phyloP scores from a whole-genome alignment of 2,888 invertebrate genomes.

The Pollenia labialis region DNA sequence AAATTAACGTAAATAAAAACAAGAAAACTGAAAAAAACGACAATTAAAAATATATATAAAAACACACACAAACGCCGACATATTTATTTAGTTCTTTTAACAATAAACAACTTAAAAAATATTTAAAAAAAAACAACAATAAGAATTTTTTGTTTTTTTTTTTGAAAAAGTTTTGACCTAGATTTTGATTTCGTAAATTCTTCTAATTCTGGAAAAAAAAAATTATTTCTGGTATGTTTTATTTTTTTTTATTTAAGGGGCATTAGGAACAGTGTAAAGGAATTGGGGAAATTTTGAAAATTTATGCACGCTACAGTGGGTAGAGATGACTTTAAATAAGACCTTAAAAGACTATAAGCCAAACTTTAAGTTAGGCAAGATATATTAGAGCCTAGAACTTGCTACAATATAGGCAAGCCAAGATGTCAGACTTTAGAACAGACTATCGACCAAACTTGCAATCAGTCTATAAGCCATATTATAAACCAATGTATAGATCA shows the following conservation, averaged over 20 bases:
- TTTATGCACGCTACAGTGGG: constrained; percentile 13
- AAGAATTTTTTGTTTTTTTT: neutral
- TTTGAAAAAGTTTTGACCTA: constrained; percentile 65
- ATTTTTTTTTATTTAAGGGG: neutral
- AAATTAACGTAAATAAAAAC: constrained; percentile 68
- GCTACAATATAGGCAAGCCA: too few species aligned
- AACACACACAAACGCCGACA: constrained; percentile 13
- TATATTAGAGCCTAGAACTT: too few species aligned
- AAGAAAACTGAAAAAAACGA: constrained; percentile 50
- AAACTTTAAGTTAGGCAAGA: too few species aligned
- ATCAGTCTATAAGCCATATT: too few species aligned
- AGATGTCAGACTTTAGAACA: too few species aligned
- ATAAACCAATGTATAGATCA: too few species aligned
- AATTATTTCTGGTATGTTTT: constrained; percentile 45
- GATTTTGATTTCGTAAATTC: constrained; percentile 64
- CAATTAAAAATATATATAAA: constrained; percentile 64
- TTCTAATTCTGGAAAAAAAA: constrained; percentile 37
- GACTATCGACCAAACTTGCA: too few species aligned
- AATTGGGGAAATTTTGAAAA: neutral
- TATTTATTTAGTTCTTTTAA: constrained; percentile 1
- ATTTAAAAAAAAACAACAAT: constrained; percentile 17
- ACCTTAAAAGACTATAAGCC: too few species aligned
- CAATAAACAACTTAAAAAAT: constrained; percentile 1
- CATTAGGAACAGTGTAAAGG: neutral
- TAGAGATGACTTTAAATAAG: neutral